Evolutionary conservation across 2,888 invertebrate genomes (phyloP).

Genomic region (Epinotia brunnichana): DNA sequence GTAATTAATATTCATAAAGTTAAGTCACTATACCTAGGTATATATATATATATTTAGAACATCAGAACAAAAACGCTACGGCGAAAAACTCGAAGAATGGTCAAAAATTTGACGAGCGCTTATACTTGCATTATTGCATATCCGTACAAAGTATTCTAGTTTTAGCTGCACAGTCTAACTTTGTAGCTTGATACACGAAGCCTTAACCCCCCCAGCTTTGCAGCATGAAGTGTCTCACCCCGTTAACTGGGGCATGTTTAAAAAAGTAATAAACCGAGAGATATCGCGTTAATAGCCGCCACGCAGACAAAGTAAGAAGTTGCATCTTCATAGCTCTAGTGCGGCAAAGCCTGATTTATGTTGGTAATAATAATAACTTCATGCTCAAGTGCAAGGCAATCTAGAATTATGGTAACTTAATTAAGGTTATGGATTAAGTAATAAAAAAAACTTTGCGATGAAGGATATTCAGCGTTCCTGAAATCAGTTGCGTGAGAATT

Average conservation of each 20-base stretch:
- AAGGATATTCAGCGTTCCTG: background rate
- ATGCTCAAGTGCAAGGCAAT: constrained; percentile 15
- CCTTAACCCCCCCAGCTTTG: background rate
- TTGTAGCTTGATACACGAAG: constrained; percentile 1
- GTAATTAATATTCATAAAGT: no score
- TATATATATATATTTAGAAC: no score
- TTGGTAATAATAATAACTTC: constrained; percentile 10
- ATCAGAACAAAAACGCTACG: no score
- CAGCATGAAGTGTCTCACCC: constrained; percentile 14
- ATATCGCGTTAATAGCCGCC: constrained; percentile 16
- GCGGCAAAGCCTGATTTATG: constrained; percentile 18
- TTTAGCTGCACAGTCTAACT: background rate
- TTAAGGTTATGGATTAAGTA: background rate
- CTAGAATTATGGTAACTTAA: constrained; percentile 12
- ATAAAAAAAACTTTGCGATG: background rate
- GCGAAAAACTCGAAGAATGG: no score
- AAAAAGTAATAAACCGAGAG: constrained; percentile 33
- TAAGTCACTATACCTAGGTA: no score
- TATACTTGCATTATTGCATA: background rate
- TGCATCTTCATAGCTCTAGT: constrained; percentile 24
- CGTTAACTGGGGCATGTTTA: constrained; percentile 38
- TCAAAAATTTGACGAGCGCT: background rate
- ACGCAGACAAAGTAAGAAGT: constrained; percentile 27
- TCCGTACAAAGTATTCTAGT: constrained; percentile 12
- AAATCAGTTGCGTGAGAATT: background rate